phyloP scores from a whole-genome alignment of 2,113 vertebrate genomes.

The Rattus norvegicus region DNA sequence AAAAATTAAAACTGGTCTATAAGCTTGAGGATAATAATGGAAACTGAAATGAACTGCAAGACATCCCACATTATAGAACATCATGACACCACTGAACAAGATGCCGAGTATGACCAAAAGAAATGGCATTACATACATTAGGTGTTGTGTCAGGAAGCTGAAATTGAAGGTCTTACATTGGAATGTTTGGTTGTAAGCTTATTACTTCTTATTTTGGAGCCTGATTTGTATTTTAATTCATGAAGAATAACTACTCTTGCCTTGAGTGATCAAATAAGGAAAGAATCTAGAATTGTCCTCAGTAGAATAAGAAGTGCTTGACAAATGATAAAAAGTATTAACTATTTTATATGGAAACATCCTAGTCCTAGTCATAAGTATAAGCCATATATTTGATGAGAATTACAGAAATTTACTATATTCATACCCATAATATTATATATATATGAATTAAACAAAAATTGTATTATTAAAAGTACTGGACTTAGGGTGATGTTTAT shows the following conservation, averaged over 20 bases:
- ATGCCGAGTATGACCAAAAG: rapidly evolving
- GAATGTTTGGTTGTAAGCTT: not conserved
- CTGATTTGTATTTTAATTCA: not conserved
- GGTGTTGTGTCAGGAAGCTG: not conserved
- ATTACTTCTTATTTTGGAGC: not conserved
- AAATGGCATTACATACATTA: rapidly evolving
- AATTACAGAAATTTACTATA: not conserved
- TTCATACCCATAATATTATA: not conserved
- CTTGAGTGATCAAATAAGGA: not conserved
- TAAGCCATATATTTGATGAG: not conserved
- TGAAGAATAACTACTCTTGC: not conserved
- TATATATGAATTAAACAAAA: not conserved
- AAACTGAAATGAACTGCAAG: not conserved
- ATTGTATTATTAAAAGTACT: not conserved
- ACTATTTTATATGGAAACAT: not conserved
- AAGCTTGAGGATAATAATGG: not conserved
- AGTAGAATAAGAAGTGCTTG: not conserved
- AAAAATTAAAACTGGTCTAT: constrained; percentile 18
- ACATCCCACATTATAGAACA: not conserved
- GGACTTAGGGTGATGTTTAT: not conserved
- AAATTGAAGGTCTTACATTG: not conserved
- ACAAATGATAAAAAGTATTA: not conserved
- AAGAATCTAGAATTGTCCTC: not conserved
- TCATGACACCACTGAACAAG: not conserved
- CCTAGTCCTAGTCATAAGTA: not conserved